Percentiles rank a stretch among this genome's conserved stretches.
Conservation (phyloP, 2,113 vertebrate genomes). For the Sturnira hondurensis region DNA sequence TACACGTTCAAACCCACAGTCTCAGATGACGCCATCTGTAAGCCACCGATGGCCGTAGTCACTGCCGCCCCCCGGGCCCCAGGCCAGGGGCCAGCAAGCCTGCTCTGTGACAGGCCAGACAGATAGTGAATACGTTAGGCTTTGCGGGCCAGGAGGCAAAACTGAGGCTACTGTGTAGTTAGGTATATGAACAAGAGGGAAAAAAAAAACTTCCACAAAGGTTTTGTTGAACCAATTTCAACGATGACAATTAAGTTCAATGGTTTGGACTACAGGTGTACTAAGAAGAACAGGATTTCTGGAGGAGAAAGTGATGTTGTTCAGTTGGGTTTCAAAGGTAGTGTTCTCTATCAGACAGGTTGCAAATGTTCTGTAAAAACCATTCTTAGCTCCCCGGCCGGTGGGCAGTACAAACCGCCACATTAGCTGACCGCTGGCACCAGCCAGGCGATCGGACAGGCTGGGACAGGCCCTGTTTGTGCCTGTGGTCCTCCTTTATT, state of each 20-base stretch:
- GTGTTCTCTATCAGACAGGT: not conserved
- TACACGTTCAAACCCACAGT: not conserved
- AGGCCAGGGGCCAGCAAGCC: not conserved
- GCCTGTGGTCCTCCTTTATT: not conserved
- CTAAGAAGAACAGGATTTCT: not conserved
- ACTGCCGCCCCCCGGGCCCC: not conserved
- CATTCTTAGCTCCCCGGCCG: not conserved
- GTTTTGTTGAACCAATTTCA: constrained; percentile 13
- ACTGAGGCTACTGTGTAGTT: not conserved
- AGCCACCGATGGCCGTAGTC: not conserved
- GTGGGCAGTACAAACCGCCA: too few species aligned
- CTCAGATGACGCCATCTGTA: not conserved
- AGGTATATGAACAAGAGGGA: not conserved
- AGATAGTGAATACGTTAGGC: not conserved
- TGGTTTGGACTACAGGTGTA: not conserved
- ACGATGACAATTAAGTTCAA: not conserved
- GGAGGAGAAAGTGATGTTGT: not conserved
- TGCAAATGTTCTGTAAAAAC: not conserved
- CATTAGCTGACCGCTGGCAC: not conserved
- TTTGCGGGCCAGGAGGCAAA: not conserved
- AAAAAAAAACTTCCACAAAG: not conserved
- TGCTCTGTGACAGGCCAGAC: not conserved
- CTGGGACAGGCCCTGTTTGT: not conserved
- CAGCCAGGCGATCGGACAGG: not conserved
- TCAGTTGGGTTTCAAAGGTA: not conserved